These are phyloP conservation scores for Rhorus exstirpatorius DNA, from an alignment of 2,888 invertebrate genomes.

Conservation along the genomic window DNA sequence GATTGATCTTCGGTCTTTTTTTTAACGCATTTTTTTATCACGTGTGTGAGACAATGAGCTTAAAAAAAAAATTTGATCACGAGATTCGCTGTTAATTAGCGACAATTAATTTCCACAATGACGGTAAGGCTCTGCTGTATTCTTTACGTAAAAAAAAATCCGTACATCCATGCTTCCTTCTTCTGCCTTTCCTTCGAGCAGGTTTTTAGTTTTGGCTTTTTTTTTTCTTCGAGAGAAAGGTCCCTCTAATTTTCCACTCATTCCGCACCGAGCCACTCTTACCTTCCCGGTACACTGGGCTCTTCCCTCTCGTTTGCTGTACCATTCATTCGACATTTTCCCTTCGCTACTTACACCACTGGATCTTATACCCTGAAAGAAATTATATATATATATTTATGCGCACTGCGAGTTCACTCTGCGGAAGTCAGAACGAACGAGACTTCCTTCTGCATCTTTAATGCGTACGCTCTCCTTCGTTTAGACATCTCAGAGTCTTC, in stretches of 20 bases:
- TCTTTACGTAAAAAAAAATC: background rate
- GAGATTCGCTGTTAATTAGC: slow-evolving; percentile 56
- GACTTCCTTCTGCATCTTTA: slow-evolving; percentile 60
- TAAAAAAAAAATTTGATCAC: slow-evolving; percentile 50
- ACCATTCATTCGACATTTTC: slow-evolving; percentile 31
- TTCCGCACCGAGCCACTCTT: slow-evolving; percentile 26
- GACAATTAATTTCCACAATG: slow-evolving; percentile 51
- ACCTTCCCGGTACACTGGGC: background rate
- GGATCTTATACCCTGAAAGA: background rate
- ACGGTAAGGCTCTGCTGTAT: slow-evolving; percentile 59
- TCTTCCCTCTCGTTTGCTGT: slow-evolving; percentile 34
- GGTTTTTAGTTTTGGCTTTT: background rate
- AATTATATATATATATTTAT: background rate
- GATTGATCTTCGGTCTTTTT: slow-evolving; percentile 24
- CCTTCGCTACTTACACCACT: slow-evolving; percentile 13
- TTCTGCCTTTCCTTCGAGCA: background rate
- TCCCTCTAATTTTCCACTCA: slow-evolving; percentile 35
- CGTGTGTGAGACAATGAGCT: slow-evolving; percentile 19
- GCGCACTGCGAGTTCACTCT: slow-evolving; percentile 12
- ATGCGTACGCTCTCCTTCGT: slow-evolving; percentile 38
- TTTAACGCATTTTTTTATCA: slow-evolving; percentile 18
- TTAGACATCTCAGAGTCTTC: slow-evolving; percentile 21
- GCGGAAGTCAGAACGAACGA: slow-evolving; percentile 47
- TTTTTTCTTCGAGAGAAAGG: background rate
- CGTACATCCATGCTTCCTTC: background rate